Evolutionary conservation across 2,797 vertebrate genomes (phyloP).

Genomic region (Notamacropus eugenii): DNA sequence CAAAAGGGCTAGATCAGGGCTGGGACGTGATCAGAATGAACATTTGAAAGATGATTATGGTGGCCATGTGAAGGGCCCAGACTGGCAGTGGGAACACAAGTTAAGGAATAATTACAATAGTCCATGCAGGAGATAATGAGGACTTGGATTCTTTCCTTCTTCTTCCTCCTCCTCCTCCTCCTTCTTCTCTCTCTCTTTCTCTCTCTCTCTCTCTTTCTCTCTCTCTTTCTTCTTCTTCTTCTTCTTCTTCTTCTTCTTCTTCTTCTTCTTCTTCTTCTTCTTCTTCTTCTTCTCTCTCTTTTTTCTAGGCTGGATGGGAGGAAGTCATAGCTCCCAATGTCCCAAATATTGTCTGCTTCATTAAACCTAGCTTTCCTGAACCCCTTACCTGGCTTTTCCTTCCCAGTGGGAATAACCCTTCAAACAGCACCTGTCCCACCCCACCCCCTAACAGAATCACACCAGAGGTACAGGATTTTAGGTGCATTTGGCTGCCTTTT

Average conservation of each 20-base stretch:
- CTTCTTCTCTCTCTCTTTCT: slow-evolving; percentile 20
- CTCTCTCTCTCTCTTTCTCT: too few species aligned
- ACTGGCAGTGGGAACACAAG: background rate
- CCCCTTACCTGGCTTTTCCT: background rate
- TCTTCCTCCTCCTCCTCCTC: background rate
- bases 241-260: too few species aligned
- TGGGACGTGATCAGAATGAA: background rate
- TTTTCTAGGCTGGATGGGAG: background rate
- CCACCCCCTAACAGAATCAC: background rate
- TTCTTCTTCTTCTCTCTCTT: fast-evolving
- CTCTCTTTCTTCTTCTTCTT: too few species aligned
- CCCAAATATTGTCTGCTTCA: background rate
- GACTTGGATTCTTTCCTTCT: background rate
- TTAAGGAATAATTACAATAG: background rate
- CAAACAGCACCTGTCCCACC: background rate
- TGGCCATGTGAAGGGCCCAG: background rate
- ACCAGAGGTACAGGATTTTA: background rate
- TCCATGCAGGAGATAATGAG: background rate
- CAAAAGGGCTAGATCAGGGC: background rate
- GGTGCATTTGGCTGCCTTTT: background rate
- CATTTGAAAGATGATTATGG: background rate
- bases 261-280: too few species aligned
- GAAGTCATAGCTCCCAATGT: background rate
- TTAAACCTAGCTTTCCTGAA: background rate
- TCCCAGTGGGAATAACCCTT: background rate